Conservation (phyloP, 2,888 invertebrate genomes). For the Petrophora chlorosata region DNA sequence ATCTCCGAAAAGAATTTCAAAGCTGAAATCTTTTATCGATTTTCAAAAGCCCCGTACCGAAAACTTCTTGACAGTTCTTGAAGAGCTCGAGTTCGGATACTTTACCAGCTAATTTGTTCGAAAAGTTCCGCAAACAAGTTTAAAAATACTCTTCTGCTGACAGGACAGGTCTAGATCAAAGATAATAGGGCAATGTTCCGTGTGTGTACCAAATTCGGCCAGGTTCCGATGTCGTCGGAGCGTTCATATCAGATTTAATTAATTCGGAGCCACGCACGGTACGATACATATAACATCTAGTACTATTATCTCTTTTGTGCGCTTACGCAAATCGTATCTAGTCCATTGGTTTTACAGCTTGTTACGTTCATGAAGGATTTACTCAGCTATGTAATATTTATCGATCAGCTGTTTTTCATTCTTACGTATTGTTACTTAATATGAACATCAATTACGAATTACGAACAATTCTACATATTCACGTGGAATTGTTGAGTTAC, state of each 20-base stretch:
- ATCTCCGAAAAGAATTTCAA: slow-evolving; percentile 3
- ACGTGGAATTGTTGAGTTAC: too few species aligned
- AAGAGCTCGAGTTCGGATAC: slow-evolving; percentile 11
- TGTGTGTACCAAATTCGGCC: slow-evolving; percentile 52
- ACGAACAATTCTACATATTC: too few species aligned
- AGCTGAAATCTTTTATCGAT: slow-evolving; percentile 12
- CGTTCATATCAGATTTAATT: slow-evolving; percentile 50
- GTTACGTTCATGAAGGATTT: slow-evolving; percentile 24
- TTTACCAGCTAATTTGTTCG: slow-evolving; percentile 14
- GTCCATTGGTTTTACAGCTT: slow-evolving; percentile 31
- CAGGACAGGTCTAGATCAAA: slow-evolving; percentile 43
- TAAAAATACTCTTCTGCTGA: slow-evolving; percentile 27
- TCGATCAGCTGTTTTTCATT: slow-evolving; percentile 8
- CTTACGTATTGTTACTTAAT: not conserved
- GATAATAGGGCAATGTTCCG: slow-evolving; percentile 55
- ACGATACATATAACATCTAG: too few species aligned
- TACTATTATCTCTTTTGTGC: too few species aligned
- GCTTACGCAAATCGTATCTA: slow-evolving; percentile 43
- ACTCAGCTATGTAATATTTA: not conserved
- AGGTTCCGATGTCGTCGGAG: slow-evolving; percentile 45
- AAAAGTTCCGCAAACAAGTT: slow-evolving; percentile 18
- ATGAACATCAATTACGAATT: not conserved
- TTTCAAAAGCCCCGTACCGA: slow-evolving; percentile 1
- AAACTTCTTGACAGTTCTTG: not conserved
- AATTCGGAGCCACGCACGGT: slow-evolving; percentile 51